phyloP scores from a whole-genome alignment of 1,140 invertebrate species.

The Bombyx mandarina region DNA sequence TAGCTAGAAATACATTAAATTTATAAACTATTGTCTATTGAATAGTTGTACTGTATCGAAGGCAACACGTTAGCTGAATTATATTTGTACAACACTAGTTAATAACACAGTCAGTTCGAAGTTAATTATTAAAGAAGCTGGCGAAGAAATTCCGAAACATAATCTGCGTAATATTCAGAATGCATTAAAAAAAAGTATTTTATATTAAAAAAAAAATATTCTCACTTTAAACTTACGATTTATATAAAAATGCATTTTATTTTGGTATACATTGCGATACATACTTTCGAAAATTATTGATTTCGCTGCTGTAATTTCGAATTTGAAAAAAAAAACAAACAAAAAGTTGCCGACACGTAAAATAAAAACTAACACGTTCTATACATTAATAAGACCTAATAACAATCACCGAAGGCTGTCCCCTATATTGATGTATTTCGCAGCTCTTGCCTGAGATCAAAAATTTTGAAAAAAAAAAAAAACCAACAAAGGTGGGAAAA shows the following conservation, averaged over 20 bases:
- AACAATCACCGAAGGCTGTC: slow-evolving; percentile 61
- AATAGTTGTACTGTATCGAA: slow-evolving; percentile 66
- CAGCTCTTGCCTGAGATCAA: slow-evolving; percentile 66
- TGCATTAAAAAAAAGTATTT: slow-evolving; percentile 16
- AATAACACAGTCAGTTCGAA: slow-evolving; percentile 64
- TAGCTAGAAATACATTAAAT: too few relatives aligned
- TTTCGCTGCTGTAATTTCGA: slow-evolving; percentile 42
- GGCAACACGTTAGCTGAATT: slow-evolving; percentile 56
- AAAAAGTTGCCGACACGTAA: slow-evolving; percentile 49
- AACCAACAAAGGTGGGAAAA: slow-evolving; percentile 24
- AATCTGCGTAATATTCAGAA: slow-evolving; percentile 21
- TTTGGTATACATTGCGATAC: slow-evolving; percentile 70
- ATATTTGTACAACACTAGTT: slow-evolving; percentile 59
- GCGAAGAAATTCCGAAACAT: slow-evolving; percentile 50
- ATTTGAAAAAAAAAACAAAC: slow-evolving; percentile 15
- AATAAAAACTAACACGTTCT: slow-evolving; percentile 51
- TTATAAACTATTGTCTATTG: slow-evolving; percentile 28
- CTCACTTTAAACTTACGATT: slow-evolving; percentile 60
- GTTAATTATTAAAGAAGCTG: slow-evolving; percentile 33
- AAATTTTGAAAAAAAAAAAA: slow-evolving; percentile 48
- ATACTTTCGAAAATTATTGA: slow-evolving; percentile 32
- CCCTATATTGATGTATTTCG: slow-evolving; percentile 49
- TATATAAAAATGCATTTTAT: slow-evolving; percentile 60
- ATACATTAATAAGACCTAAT: slow-evolving; percentile 35
- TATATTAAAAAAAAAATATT: slow-evolving; percentile 37